These are phyloP conservation scores for Apogon talboti DNA, from an alignment of 2,797 vertebrate species.

Conservation along the genomic window DNA sequence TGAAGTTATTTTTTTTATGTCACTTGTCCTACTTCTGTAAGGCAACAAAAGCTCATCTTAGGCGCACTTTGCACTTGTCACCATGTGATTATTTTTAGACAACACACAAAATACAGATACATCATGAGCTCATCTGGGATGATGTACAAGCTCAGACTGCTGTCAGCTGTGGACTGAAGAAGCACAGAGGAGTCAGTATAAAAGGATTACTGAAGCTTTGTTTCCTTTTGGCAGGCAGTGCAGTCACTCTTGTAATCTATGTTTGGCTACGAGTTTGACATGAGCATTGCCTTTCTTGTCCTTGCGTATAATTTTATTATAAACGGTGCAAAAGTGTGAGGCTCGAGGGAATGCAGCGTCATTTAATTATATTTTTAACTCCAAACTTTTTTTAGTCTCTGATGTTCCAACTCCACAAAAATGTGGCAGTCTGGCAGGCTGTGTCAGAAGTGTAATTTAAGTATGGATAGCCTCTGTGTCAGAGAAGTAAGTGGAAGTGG, in stretches of 20 bases:
- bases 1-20: conserved; percentile 18
- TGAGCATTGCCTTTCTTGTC: conserved; percentile 47
- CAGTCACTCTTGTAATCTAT: conserved; percentile 67
- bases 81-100: conserved; percentile 35
- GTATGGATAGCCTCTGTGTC: conserved; percentile 29
- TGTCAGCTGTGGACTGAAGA: conserved; percentile 52
- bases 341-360: background rate
- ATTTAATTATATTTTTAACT: conserved; percentile 40
- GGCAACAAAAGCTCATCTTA: conserved; percentile 47
- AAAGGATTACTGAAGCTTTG: conserved; percentile 72
- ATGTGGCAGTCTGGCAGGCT: conserved; percentile 8
- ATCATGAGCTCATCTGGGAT: conserved; percentile 53
- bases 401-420: conserved; percentile 5
- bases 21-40: conserved; percentile 43
- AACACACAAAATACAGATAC: conserved; percentile 38
- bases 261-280: conserved; percentile 60
- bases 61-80: conserved; percentile 45
- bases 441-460: conserved; percentile 10
- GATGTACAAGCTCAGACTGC: conserved; percentile 49
- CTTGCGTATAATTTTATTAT: conserved; percentile 52
- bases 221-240: conserved; percentile 65
- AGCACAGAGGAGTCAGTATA: conserved; percentile 51
- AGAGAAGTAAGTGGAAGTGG: conserved; percentile 31
- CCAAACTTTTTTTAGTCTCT: background rate
- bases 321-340: conserved; percentile 37